These are phyloP conservation scores for Thamnaconus septentrionalis DNA, from an alignment of 2,113 vertebrate genomes.

Conservation along the genomic window DNA sequence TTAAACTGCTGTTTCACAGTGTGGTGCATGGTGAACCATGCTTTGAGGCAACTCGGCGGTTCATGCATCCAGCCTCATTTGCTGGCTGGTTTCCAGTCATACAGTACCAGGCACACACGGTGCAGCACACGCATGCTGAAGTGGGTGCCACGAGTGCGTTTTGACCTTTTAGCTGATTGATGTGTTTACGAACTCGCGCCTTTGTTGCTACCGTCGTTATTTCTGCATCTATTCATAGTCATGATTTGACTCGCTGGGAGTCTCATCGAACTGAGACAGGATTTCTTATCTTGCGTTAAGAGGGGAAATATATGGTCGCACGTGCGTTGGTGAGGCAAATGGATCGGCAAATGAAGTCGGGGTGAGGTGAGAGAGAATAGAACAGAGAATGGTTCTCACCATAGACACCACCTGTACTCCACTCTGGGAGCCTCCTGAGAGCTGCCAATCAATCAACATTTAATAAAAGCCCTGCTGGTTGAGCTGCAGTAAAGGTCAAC, in stretches of 20 bases:
- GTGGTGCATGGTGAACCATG: constrained; percentile 38
- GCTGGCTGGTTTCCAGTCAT: constrained; percentile 4
- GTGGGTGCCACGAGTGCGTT: constrained; percentile 26
- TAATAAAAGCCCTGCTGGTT: constrained; percentile 63
- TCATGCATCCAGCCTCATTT: constrained; percentile 34
- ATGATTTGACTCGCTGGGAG: too few relatives aligned
- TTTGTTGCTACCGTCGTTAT: constrained; percentile 13
- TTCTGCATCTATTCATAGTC: constrained; percentile 10
- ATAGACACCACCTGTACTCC: constrained; percentile 68
- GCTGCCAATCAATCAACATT: constrained; percentile 77
- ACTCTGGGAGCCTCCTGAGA: constrained; percentile 72
- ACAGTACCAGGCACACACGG: constrained; percentile 9
- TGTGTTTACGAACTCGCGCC: constrained; percentile 20
- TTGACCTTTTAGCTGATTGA: constrained; percentile 29
- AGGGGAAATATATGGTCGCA: too few relatives aligned
- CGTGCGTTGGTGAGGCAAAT: constrained; percentile 2
- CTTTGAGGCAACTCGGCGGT: constrained; percentile 21
- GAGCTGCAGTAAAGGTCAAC: constrained; percentile 51
- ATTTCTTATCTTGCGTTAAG: too few relatives aligned
- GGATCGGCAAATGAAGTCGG: constrained; percentile 6
- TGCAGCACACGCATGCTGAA: constrained; percentile 47
- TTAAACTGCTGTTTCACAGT: constrained; percentile 14
- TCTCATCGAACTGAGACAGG: too few relatives aligned
- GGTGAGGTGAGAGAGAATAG: constrained; percentile 18
- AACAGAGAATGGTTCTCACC: constrained; percentile 64